Percentiles rank a stretch among this genome's conserved stretches.
Conservation (phyloP, 2,888 invertebrate genomes). For the Actias luna region DNA sequence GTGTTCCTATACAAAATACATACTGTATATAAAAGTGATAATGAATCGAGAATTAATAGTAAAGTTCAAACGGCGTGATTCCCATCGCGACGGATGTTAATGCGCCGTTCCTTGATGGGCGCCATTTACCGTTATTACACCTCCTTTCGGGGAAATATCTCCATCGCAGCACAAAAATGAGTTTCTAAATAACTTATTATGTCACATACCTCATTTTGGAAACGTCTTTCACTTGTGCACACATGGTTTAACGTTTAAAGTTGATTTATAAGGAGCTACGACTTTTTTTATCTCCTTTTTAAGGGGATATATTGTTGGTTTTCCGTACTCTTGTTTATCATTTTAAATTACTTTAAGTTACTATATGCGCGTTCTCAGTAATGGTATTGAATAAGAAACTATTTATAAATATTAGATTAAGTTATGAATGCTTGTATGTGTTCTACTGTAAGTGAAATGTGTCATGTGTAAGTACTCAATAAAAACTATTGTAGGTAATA, state of each 20-base stretch:
- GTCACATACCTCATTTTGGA: conserved; percentile 49
- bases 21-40: background rate
- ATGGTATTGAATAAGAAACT: background rate
- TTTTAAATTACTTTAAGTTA: background rate
- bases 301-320: background rate
- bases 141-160: conserved; percentile 55
- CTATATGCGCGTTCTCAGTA: background rate
- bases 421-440: background rate
- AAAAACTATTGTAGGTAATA: too few species aligned
- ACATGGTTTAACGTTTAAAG: conserved; percentile 3
- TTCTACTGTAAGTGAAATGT: too few species aligned
- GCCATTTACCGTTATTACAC: conserved; percentile 69
- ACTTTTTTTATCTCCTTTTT: background rate
- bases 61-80: conserved; percentile 36
- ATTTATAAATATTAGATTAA: background rate
- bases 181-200: conserved; percentile 65
- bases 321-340: background rate
- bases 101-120: conserved; percentile 54
- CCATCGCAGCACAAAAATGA: conserved; percentile 61
- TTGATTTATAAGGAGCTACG: background rate
- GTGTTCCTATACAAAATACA: background rate
- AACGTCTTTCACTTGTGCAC: conserved; percentile 29
- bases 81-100: conserved; percentile 60
- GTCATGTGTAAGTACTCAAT: too few species aligned
- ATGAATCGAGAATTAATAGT: conserved; percentile 33